Evolutionary conservation across 53 echinoderm and acorn worm genomes (phyloP).

Genomic region (Echinarachnius parma): DNA sequence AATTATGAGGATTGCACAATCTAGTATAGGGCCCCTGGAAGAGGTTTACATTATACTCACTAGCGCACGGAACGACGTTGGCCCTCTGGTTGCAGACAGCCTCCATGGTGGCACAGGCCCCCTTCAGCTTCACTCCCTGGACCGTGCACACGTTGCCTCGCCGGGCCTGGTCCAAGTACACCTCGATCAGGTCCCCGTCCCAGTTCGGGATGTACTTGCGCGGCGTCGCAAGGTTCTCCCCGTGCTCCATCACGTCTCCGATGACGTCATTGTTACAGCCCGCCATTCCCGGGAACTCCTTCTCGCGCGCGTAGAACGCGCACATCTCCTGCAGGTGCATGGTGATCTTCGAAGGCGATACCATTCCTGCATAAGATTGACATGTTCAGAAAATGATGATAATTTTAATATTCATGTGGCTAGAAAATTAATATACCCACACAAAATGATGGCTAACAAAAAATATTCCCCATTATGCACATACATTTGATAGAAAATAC

Average conservation of each 20-base stretch:
- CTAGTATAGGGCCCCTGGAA: no score
- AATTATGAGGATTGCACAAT: no score
- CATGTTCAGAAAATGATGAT: no score
- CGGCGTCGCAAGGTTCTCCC: constrained; percentile 12
- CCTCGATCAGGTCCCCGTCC: constrained; percentile 6
- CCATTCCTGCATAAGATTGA: background rate
- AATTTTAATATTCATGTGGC: no score
- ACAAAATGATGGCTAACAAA: no score
- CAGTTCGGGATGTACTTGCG: background rate
- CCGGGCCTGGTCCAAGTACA: background rate
- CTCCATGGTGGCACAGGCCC: constrained; percentile 32
- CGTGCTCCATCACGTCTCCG: constrained; percentile 26
- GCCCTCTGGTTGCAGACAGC: background rate
- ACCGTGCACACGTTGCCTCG: background rate
- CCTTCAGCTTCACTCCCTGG: background rate
- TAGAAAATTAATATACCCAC: no score
- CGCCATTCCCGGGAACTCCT: background rate
- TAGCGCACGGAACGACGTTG: constrained; percentile 1
- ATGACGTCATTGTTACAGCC: constrained; percentile 17
- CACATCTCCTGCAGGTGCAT: constrained; percentile 14
- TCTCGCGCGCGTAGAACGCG: background rate
- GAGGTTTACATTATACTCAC: constrained; percentile 1
- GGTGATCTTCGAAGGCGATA: background rate
- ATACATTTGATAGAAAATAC: no score
- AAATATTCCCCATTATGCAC: no score